Conservation (phyloP, 2,113 vertebrate species). For the Leptobrachium leishanense region DNA sequence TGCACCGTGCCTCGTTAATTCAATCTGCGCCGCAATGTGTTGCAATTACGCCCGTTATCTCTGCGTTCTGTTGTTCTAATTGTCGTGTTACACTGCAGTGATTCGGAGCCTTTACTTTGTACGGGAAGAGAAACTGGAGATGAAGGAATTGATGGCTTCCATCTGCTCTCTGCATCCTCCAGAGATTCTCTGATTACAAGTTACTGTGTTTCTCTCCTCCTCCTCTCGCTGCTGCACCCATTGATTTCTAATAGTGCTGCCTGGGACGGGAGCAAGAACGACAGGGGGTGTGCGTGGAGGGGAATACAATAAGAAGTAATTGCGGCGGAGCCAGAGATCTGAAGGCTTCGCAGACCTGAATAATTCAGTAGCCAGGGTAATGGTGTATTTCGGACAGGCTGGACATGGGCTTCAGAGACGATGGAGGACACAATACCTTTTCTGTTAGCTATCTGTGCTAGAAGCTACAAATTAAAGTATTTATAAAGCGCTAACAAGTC, state of each 20-base stretch:
- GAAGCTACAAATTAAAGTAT: too few species aligned
- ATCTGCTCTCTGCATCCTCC: slow-evolving; percentile 13
- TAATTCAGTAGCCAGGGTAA: slow-evolving; percentile 24
- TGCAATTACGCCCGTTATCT: not conserved
- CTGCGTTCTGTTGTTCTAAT: slow-evolving; percentile 2
- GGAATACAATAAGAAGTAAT: not conserved
- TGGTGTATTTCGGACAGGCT: not conserved
- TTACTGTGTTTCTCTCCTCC: slow-evolving; percentile 5
- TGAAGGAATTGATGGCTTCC: slow-evolving; percentile 31
- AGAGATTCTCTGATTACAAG: slow-evolving; percentile 36
- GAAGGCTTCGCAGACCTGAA: slow-evolving; percentile 31
- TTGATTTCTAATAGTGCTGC: slow-evolving; percentile 34
- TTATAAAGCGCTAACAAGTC: too few species aligned
- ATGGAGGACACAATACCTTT: not conserved
- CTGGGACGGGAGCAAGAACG: slow-evolving; percentile 1
- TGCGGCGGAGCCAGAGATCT: slow-evolving; percentile 21
- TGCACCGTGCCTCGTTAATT: not conserved
- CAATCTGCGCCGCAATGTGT: not conserved
- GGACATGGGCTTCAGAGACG: not conserved
- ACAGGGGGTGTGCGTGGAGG: not conserved
- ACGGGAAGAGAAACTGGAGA: slow-evolving; percentile 28
- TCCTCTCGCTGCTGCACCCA: slow-evolving; percentile 14
- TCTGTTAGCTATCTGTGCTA: not conserved
- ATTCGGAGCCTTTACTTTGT: slow-evolving; percentile 13
- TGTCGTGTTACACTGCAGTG: slow-evolving; percentile 17